phyloP scores from a whole-genome alignment of 2,113 vertebrate genomes.

The Ceyx cyanopectus region DNA sequence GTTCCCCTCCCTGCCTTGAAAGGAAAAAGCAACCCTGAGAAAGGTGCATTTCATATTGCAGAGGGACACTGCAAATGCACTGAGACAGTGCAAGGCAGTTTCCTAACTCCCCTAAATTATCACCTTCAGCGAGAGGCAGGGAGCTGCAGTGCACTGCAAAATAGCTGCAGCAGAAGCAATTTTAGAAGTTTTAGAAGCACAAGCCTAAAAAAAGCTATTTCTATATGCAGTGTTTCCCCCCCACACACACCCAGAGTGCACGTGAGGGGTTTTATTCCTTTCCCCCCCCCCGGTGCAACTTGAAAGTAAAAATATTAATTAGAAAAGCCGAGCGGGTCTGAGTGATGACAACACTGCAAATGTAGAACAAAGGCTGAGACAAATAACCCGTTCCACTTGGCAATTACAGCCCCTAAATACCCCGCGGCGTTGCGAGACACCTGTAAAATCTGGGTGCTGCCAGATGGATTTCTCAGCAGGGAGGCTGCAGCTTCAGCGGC shows the following conservation, averaged over 20 bases:
- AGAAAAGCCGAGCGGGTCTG: neutral
- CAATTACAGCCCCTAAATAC: neutral
- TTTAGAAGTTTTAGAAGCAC: slow-evolving; percentile 16
- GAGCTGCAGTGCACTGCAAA: slow-evolving; percentile 35
- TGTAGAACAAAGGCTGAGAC: slow-evolving; percentile 63
- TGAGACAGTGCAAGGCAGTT: slow-evolving; percentile 23
- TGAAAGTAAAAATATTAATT: slow-evolving; percentile 37
- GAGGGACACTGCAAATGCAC: neutral
- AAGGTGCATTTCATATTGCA: neutral
- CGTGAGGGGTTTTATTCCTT: neutral
- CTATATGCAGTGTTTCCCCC: neutral
- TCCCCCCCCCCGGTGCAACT: slow-evolving; percentile 5
- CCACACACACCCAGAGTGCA: neutral
- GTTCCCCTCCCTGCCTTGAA: neutral
- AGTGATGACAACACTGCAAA: slow-evolving; percentile 33
- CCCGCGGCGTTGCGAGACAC: slow-evolving; percentile 23
- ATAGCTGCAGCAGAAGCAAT: slow-evolving; percentile 2
- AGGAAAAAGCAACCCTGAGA: neutral
- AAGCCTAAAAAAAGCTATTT: neutral
- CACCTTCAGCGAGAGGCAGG: slow-evolving; percentile 41
- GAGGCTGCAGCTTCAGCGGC: slow-evolving; percentile 37
- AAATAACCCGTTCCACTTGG: slow-evolving; percentile 40
- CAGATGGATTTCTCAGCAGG: slow-evolving; percentile 32
- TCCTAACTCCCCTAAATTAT: slow-evolving; percentile 50
- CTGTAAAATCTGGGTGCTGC: slow-evolving; percentile 33